Evolutionary conservation across 2,113 vertebrate species (phyloP).

Genomic region (Chloebia gouldiae): DNA sequence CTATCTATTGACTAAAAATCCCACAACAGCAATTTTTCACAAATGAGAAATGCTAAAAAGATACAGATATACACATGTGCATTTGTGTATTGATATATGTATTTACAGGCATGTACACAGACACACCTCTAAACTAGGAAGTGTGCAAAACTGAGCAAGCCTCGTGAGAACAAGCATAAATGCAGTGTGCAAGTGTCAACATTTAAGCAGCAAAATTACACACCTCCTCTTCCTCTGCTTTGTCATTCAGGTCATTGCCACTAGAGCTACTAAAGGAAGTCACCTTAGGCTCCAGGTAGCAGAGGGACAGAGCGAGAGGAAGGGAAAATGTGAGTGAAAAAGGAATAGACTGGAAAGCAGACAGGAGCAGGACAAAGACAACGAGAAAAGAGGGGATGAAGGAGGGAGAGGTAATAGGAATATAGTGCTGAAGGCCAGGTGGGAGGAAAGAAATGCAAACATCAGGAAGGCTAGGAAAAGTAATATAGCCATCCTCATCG

Average conservation of each 20-base stretch:
- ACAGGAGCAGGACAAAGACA: constrained; percentile 87
- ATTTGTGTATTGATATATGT: neutral
- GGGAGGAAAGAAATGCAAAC: constrained; percentile 79
- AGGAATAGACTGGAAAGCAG: constrained; percentile 88
- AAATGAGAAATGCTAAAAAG: neutral
- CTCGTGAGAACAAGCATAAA: neutral
- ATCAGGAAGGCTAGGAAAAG: constrained; percentile 80
- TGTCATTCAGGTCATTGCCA: constrained; percentile 73
- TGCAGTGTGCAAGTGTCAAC: constrained; percentile 10
- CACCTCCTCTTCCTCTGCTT: constrained; percentile 83
- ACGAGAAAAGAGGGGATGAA: constrained; percentile 87
- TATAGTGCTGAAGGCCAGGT: constrained; percentile 66
- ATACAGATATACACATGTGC: neutral
- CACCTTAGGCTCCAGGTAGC: constrained; percentile 87
- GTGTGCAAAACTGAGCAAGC: constrained; percentile 9
- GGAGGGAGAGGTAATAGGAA: constrained; percentile 77
- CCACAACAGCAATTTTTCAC: neutral
- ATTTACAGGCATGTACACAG: neutral
- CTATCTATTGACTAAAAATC: neutral
- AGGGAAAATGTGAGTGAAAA: constrained; percentile 87
- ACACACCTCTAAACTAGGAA: neutral
- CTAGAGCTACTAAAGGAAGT: constrained; percentile 67
- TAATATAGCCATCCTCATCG: constrained; percentile 78
- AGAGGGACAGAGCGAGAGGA: constrained; percentile 90
- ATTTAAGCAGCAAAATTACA: constrained; percentile 80